phyloP scores from a whole-genome alignment of 2,113 vertebrate genomes.

The Eidolon helvum region DNA sequence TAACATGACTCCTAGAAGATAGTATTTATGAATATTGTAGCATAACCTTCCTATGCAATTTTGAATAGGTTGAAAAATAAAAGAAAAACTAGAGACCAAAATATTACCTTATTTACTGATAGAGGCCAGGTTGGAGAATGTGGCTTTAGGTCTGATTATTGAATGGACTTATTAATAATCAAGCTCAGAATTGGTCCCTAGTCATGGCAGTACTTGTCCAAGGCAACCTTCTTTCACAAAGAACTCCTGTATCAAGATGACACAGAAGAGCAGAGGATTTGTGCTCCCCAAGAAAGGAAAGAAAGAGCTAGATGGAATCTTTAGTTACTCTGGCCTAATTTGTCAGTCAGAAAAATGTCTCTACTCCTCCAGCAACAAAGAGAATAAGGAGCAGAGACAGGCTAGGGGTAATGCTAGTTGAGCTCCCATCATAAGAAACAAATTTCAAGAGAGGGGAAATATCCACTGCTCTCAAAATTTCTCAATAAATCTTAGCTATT shows the following conservation, averaged over 20 bases:
- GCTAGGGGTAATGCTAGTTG: background rate
- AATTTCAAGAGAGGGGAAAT: background rate
- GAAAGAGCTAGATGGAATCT: background rate
- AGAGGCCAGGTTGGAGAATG: background rate
- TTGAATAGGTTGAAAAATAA: background rate
- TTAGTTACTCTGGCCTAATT: background rate
- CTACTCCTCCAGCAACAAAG: background rate
- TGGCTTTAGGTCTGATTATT: background rate
- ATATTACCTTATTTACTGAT: background rate
- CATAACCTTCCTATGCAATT: background rate
- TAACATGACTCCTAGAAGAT: background rate
- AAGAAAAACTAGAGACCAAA: background rate
- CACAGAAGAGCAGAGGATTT: background rate
- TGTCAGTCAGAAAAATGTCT: background rate
- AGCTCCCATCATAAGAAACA: background rate
- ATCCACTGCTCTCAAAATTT: background rate
- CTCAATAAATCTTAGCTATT: background rate
- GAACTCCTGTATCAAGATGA: background rate
- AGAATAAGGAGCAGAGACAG: background rate
- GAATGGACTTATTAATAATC: background rate
- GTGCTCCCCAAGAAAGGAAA: background rate
- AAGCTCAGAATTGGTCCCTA: background rate
- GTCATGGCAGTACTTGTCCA: background rate
- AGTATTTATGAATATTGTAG: background rate
- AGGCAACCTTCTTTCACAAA: background rate